Evolutionary conservation across 2,797 vertebrate genomes (phyloP).

Genomic region (Notamacropus eugenii): DNA sequence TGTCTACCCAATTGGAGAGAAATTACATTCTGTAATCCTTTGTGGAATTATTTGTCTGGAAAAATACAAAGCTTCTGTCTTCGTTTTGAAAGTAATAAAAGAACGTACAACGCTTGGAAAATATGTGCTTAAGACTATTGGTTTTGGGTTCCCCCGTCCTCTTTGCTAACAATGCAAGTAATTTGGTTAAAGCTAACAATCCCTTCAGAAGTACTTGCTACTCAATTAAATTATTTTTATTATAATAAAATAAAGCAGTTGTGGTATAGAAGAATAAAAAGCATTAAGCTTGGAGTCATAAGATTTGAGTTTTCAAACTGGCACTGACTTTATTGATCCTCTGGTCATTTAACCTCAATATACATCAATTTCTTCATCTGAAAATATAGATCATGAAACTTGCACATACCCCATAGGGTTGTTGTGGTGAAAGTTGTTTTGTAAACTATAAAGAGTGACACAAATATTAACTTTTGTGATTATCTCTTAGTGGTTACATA

Average conservation of each 20-base stretch:
- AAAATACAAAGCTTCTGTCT: background rate
- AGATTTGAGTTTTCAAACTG: constrained; percentile 36
- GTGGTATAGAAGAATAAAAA: background rate
- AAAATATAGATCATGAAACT: background rate
- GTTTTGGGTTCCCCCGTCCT: background rate
- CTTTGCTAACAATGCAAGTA: background rate
- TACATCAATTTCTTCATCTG: background rate
- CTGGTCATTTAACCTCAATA: background rate
- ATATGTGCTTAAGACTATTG: background rate
- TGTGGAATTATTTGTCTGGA: constrained; percentile 19
- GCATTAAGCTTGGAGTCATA: background rate
- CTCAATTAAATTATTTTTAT: constrained; percentile 8
- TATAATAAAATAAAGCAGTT: background rate
- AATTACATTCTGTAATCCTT: background rate
- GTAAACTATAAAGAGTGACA: background rate
- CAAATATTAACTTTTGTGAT: background rate
- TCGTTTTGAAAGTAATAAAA: constrained; percentile 43
- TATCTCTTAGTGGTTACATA: background rate
- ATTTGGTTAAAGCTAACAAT: background rate
- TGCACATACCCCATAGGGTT: background rate
- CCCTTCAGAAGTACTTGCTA: background rate
- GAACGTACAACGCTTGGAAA: background rate
- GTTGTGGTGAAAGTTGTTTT: background rate
- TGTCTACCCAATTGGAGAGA: background rate
- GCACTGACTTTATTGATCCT: background rate